Evolutionary conservation across 2,888 invertebrate species (phyloP), one percentile per base, ranked within the genome.

Genomic region (Parnassius mnemosyne): DNA sequence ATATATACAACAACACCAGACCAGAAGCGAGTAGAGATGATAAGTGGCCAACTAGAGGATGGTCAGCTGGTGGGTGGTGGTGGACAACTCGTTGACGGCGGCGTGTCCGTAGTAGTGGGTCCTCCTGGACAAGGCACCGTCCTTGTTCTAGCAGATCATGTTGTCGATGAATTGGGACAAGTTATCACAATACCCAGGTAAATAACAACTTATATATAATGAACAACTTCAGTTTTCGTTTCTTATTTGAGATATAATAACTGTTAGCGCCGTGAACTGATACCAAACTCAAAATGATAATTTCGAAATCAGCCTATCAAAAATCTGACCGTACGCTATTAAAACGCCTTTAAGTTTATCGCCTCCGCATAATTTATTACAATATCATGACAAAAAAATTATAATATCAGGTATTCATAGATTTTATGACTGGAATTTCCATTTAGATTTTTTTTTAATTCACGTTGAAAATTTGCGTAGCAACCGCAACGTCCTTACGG

Each of bases 1-100:
- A 96, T 96, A 81, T 96, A 96, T 75, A 96, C 96, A 58, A 95
- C 95, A 65, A 93, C 94, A 11, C 95, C 94, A 63, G 96, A 96
- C 78, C 95, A 96, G 78, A 96, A 96, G 82, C 94, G 95, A 53
- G 94, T 96, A 53, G 96, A 96, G 87, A 95, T 96, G 86, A 95
- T 94, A 79, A 94, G 94, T 68, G 94, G 94, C 13, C 94, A 95
- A 87, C 87, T 92, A 55, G 92, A 92, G 57, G 93, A 93, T 66
- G 92, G 92, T 25, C 93, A 93, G 73, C 83, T 92, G 67, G 92
- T 92, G 69, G 86, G 89, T 71, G 87, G 92, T 52, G 88, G 87
- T 63, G 88, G 87, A 41, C 87, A 89, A 73, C 80, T 92, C 68
- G 91, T 92, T 69, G 91, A 92, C 61, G 92, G 90, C 71, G 92